Percentiles rank a stretch among this genome's conserved stretches.
phyloP scores from a whole-genome alignment of 1,140 invertebrate species.

The Odontomachus brunneus region DNA sequence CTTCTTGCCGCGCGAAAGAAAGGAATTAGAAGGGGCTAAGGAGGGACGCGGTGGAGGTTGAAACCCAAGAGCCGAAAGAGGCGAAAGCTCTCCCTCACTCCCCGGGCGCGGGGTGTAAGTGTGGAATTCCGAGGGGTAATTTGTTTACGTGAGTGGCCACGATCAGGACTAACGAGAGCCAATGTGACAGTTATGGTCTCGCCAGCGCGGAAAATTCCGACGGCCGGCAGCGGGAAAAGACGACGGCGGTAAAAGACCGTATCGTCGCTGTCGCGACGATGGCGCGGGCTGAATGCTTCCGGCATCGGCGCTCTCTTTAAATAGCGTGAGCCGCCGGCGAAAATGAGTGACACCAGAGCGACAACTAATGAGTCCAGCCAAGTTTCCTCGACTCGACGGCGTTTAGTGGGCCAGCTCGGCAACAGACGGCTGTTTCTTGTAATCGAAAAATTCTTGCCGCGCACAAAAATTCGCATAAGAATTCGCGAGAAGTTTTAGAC shows the following conservation, averaged over 20 bases:
- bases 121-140: conserved; percentile 73
- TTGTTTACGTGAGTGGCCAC: conserved; percentile 77
- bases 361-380: conserved; percentile 59
- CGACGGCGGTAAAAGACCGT: not conserved
- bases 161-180: conserved; percentile 77
- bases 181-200: conserved; percentile 72
- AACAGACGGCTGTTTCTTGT: conserved; percentile 20
- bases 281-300: conserved; percentile 18
- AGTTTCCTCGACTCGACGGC: conserved; percentile 54
- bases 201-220: conserved; percentile 41
- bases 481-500: not conserved
- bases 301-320: conserved; percentile 46
- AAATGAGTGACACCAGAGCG: conserved; percentile 61
- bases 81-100: conserved; percentile 1
- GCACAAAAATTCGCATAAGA: no score
- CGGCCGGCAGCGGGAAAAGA: conserved; percentile 17
- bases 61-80: no score
- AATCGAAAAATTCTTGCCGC: conserved; percentile 28
- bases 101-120: conserved; percentile 58
- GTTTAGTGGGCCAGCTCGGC: not conserved
- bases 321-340: conserved; percentile 45
- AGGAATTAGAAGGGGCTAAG: not conserved
- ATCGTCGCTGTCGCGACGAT: conserved; percentile 8
- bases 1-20: conserved; percentile 61
- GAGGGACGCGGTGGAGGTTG: not conserved